Conservation (phyloP, 1,140 invertebrate genomes). For the Mya arenaria region DNA sequence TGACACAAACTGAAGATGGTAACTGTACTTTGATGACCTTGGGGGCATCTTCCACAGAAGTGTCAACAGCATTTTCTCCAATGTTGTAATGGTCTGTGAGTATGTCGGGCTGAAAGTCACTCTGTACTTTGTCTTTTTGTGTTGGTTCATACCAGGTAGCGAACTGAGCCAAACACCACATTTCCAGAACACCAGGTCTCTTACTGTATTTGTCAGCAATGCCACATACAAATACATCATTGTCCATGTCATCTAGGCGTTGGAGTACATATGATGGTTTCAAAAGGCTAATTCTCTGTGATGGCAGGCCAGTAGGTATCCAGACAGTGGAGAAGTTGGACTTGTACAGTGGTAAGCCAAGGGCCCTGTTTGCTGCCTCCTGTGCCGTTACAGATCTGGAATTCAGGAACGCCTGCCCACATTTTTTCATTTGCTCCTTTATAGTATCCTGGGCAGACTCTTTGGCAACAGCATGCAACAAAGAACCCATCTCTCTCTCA, state of each 20-base stretch:
- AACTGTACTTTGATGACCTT: constrained; percentile 4
- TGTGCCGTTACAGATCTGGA: constrained; percentile 57
- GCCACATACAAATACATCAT: constrained; percentile 16
- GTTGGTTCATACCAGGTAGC: not conserved
- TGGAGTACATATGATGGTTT: constrained; percentile 35
- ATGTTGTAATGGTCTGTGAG: not conserved
- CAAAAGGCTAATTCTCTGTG: constrained; percentile 27
- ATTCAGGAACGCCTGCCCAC: constrained; percentile 50
- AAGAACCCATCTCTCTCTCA: constrained; percentile 46
- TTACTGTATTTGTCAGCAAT: constrained; percentile 48
- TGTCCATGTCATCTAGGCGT: not conserved
- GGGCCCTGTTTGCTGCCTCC: constrained; percentile 57
- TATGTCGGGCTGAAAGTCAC: not conserved
- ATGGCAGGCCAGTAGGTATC: constrained; percentile 48
- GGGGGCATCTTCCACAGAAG: constrained; percentile 28
- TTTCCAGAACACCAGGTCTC: constrained; percentile 23
- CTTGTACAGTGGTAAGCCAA: constrained; percentile 56
- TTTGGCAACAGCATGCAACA: constrained; percentile 38
- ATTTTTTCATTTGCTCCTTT: constrained; percentile 23
- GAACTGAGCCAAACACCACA: constrained; percentile 42
- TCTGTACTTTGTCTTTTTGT: not conserved
- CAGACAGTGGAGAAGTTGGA: constrained; percentile 40
- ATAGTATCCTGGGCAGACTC: not conserved
- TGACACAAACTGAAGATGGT: not conserved
- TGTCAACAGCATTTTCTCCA: constrained; percentile 9